phyloP scores from a whole-genome alignment of 2,797 vertebrate genomes.

The Hybognathus amarus region DNA sequence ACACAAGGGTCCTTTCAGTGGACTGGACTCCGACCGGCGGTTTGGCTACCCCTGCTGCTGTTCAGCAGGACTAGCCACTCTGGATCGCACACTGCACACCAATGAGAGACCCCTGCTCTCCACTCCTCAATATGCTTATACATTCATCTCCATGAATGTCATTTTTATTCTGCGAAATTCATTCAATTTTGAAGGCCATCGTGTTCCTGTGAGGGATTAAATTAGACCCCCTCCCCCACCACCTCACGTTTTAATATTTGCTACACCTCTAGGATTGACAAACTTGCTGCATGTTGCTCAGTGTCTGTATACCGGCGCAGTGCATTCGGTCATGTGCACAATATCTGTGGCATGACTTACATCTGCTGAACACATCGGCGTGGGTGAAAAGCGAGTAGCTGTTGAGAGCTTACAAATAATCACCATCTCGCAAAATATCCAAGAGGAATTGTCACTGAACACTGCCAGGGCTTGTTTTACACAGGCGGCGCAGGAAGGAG shows the following conservation, averaged over 20 bases:
- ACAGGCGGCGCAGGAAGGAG: background rate
- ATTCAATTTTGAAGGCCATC: background rate
- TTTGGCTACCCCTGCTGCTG: slow-evolving; percentile 72
- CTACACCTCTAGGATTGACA: background rate
- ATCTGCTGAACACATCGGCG: slow-evolving; percentile 33
- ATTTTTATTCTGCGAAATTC: background rate
- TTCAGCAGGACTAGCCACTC: slow-evolving; percentile 59
- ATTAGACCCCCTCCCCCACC: background rate
- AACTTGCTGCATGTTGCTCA: background rate
- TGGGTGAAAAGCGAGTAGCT: slow-evolving; percentile 46
- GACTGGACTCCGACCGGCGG: slow-evolving; percentile 66
- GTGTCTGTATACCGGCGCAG: background rate
- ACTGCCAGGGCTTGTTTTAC: slow-evolving; percentile 37
- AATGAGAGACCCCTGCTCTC: slow-evolving; percentile 37
- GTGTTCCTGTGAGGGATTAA: background rate
- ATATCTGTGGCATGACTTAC: background rate
- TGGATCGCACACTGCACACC: slow-evolving; percentile 48
- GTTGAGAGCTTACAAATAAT: slow-evolving; percentile 56
- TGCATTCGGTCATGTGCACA: background rate
- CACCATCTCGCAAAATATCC: slow-evolving; percentile 38
- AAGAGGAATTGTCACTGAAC: slow-evolving; percentile 45
- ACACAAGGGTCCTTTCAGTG: slow-evolving; percentile 80
- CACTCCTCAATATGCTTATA: background rate
- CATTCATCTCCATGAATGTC: background rate
- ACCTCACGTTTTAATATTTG: too few relatives aligned